A percentile compares a stretch with the other conserved stretches of the same genome.
phyloP scores from a whole-genome alignment of 2,888 invertebrate species.

The Parelbella ahira region DNA sequence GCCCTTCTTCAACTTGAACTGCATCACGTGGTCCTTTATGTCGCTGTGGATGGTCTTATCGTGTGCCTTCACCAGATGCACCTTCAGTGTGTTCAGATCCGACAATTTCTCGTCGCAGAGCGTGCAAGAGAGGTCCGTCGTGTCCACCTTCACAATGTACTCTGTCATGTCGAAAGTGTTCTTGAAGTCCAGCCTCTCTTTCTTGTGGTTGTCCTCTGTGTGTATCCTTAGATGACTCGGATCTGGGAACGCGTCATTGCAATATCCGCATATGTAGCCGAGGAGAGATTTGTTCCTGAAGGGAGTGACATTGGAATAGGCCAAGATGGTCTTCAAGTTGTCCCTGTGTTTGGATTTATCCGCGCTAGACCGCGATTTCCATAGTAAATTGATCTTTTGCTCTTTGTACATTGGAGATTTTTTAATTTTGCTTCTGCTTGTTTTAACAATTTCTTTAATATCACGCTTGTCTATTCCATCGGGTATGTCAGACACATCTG shows the following conservation, averaged over 20 bases:
- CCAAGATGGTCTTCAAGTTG: constrained; percentile 52
- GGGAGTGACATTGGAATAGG: constrained; percentile 56
- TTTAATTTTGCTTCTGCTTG: constrained; percentile 35
- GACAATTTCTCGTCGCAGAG: constrained; percentile 45
- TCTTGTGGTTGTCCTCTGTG: constrained; percentile 43
- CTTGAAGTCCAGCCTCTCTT: constrained; percentile 48
- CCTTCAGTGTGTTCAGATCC: constrained; percentile 43
- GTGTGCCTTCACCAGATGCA: constrained; percentile 51
- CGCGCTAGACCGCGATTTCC: constrained; percentile 34
- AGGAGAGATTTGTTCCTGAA: constrained; percentile 57
- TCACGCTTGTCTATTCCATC: constrained; percentile 26
- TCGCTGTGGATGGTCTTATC: constrained; percentile 46
- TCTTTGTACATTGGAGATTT: constrained; percentile 32
- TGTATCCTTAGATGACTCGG: constrained; percentile 46
- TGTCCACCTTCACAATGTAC: constrained; percentile 54
- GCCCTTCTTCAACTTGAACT: constrained; percentile 61
- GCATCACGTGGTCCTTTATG: constrained; percentile 60
- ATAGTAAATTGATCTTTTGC: constrained; percentile 40
- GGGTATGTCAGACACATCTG: constrained; percentile 43
- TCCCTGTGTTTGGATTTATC: constrained; percentile 55
- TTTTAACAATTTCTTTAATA: constrained; percentile 28
- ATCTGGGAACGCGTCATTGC: constrained; percentile 51
- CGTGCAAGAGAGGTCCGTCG: constrained; percentile 44
- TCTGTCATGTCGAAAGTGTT: constrained; percentile 48
- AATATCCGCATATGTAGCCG: constrained; percentile 60